A percentile compares a stretch with the other conserved stretches of the same genome.
Evolutionary conservation across 2,888 invertebrate genomes (phyloP).

Genomic region (Noctua janthina): DNA sequence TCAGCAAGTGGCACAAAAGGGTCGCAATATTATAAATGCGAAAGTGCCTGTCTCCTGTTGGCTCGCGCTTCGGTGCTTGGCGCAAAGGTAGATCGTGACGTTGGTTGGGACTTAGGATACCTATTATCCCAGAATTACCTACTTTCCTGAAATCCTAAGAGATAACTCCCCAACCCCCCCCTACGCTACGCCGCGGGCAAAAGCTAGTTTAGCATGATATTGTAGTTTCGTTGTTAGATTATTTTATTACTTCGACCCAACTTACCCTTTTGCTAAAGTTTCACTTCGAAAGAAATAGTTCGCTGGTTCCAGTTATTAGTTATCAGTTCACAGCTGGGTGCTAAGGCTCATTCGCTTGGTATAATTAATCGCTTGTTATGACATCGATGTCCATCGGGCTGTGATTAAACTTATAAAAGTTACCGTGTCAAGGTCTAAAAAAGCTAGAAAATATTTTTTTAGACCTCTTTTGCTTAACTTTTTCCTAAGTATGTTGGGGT

Average conservation of each 20-base stretch:
- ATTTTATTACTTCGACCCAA: neutral
- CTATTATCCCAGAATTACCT: neutral
- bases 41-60: neutral
- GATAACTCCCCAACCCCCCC: neutral
- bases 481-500: neutral
- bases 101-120: neutral
- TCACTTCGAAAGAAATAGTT: neutral
- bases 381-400: constrained; percentile 14
- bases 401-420: constrained; percentile 16
- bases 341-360: constrained; percentile 4
- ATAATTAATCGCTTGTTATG: constrained; percentile 31
- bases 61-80: neutral
- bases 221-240: constrained; percentile 2
- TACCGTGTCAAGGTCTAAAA: neutral
- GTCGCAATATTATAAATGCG: neutral
- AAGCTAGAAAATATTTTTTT: neutral
- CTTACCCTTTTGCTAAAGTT: neutral
- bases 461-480: neutral
- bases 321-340: constrained; percentile 18
- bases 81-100: neutral
- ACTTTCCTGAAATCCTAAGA: neutral
- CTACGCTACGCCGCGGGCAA: neutral
- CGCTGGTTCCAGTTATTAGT: constrained; percentile 21
- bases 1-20: neutral
- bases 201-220: neutral